These are phyloP conservation scores for Macrostomum lignano DNA, from an alignment of 1,140 invertebrate species.

Conservation along the genomic window DNA sequence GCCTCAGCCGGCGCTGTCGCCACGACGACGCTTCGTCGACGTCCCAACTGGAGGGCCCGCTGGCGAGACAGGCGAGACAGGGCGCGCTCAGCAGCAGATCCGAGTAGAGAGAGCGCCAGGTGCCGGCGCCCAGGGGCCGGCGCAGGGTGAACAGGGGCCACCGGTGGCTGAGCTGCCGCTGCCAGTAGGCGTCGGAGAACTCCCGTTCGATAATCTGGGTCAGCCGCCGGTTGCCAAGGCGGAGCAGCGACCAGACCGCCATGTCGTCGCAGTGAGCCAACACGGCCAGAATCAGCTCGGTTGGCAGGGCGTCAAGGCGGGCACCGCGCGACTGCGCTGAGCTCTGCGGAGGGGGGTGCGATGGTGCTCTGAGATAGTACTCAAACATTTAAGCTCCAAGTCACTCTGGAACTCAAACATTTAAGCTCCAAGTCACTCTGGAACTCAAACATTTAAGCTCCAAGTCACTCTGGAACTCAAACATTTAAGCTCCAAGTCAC, in stretches of 20 bases:
- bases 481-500: too few relatives aligned
- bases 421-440: too few relatives aligned
- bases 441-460: too few relatives aligned
- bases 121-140: not conserved
- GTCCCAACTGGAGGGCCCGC: not conserved
- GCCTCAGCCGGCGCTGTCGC: slow-evolving; percentile 19
- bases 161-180: slow-evolving; percentile 38
- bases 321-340: not conserved
- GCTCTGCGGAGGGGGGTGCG: too few relatives aligned
- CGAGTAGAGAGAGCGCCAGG: slow-evolving; percentile 2
- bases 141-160: slow-evolving; percentile 48
- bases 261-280: slow-evolving; percentile 66
- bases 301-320: slow-evolving; percentile 11
- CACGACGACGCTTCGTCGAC: slow-evolving; percentile 18
- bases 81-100: slow-evolving; percentile 34
- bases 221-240: slow-evolving; percentile 60
- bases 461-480: too few relatives aligned
- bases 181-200: slow-evolving; percentile 44
- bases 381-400: too few relatives aligned
- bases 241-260: slow-evolving; percentile 51
- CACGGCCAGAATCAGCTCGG: slow-evolving; percentile 48
- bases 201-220: slow-evolving; percentile 43
- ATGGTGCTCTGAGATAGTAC: too few relatives aligned
- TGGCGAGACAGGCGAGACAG: slow-evolving; percentile 28
- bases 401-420: too few relatives aligned